These are phyloP conservation scores for Melieria omissa DNA, from an alignment of 2,888 invertebrate genomes.

Conservation along the genomic window DNA sequence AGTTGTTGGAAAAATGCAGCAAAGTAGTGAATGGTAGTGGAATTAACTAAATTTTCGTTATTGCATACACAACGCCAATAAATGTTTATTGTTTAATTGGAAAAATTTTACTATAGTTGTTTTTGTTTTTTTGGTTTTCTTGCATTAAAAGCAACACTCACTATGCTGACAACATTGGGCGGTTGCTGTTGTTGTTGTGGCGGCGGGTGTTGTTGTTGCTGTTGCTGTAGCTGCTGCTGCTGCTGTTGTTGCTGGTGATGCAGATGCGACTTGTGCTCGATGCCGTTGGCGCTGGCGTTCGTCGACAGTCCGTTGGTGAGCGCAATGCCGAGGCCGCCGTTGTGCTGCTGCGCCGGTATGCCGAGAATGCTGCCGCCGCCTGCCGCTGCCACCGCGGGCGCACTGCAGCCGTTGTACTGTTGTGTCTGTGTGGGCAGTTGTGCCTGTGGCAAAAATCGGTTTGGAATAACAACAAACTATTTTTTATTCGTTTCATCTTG, in stretches of 20 bases:
- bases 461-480: constrained; percentile 14
- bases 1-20: neutral
- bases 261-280: constrained; percentile 38
- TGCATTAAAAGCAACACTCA: constrained; percentile 54
- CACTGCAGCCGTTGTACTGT: constrained; percentile 43
- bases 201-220: constrained; percentile 48
- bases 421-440: constrained; percentile 48
- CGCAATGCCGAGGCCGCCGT: constrained; percentile 40
- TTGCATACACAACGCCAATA: constrained; percentile 12
- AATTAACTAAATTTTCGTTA: constrained; percentile 34
- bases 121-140: too few relatives aligned
- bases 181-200: constrained; percentile 52
- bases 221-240: constrained; percentile 49
- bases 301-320: constrained; percentile 39
- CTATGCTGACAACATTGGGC: constrained; percentile 64
- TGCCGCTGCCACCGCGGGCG: constrained; percentile 44
- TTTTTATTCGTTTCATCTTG: neutral
- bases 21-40: neutral
- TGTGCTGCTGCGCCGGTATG: constrained; percentile 39
- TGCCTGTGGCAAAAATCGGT: constrained; percentile 46
- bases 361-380: constrained; percentile 40
- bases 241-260: constrained; percentile 52
- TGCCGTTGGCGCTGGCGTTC: constrained; percentile 35
- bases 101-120: too few relatives aligned
- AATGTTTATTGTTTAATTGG: too few relatives aligned